Conservation (phyloP, 2,888 invertebrate genomes). For the Neoscelio sp. region DNA sequence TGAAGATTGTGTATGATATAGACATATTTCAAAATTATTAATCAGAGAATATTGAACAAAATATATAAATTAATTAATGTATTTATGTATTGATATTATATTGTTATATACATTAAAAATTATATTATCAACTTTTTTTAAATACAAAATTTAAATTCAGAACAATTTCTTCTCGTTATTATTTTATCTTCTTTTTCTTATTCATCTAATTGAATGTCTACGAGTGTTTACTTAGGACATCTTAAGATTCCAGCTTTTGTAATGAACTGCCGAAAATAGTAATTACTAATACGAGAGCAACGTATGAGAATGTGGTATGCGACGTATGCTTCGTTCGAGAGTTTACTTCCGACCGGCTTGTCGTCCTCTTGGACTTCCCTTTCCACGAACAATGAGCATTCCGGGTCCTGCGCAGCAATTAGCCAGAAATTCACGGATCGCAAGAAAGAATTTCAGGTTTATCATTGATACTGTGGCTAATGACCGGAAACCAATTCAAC, state of each 20-base stretch:
- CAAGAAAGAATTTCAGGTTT: slow-evolving; percentile 51
- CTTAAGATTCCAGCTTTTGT: slow-evolving; percentile 37
- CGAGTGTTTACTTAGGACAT: background rate
- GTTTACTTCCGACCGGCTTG: slow-evolving; percentile 66
- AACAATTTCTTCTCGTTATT: background rate
- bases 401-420: slow-evolving; percentile 71
- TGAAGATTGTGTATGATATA: no score
- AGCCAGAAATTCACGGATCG: slow-evolving; percentile 71
- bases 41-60: no score
- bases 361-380: slow-evolving; percentile 63
- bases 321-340: slow-evolving; percentile 57
- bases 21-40: no score
- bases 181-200: background rate
- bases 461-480: slow-evolving; percentile 39
- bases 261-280: slow-evolving; percentile 49
- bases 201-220: background rate
- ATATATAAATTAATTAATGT: no score
- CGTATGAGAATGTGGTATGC: slow-evolving; percentile 67
- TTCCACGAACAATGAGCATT: slow-evolving; percentile 72
- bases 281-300: slow-evolving; percentile 56
- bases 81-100: no score
- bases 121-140: no score
- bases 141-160: no score
- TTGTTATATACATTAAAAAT: no score
- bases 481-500: slow-evolving; percentile 23